Evolutionary conservation across 2,888 invertebrate genomes (phyloP).

Genomic region (Panzeria rudis): DNA sequence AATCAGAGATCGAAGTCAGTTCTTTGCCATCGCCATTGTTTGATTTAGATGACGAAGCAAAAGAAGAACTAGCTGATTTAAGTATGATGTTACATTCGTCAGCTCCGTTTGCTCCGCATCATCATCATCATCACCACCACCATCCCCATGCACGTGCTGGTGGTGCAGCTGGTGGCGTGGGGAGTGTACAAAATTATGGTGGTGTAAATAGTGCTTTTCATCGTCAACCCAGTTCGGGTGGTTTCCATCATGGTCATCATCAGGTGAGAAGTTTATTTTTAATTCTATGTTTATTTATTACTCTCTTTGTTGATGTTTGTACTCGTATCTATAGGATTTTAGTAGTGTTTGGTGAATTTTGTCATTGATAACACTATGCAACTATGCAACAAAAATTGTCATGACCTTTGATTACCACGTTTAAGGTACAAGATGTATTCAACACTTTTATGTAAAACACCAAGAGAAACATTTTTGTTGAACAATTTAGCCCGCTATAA

Average conservation of each 20-base stretch:
- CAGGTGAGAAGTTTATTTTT: slow-evolving; percentile 76
- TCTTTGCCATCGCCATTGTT: slow-evolving; percentile 81
- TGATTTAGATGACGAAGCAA: slow-evolving; percentile 83
- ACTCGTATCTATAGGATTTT: background rate
- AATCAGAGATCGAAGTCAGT: slow-evolving; percentile 76
- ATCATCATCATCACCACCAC: slow-evolving; percentile 76
- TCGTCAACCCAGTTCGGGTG: slow-evolving; percentile 78
- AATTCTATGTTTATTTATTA: background rate
- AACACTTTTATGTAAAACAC: too few relatives aligned
- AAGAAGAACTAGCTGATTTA: slow-evolving; percentile 81
- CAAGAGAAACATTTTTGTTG: too few relatives aligned
- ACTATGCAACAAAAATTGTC: too few relatives aligned
- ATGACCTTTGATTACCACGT: too few relatives aligned
- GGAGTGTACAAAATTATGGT: slow-evolving; percentile 79
- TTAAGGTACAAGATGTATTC: too few relatives aligned
- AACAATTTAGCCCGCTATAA: too few relatives aligned
- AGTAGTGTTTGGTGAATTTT: too few relatives aligned
- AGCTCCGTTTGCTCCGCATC: slow-evolving; percentile 80
- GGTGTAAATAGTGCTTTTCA: slow-evolving; percentile 81
- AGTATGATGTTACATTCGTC: slow-evolving; percentile 83
- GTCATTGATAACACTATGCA: too few relatives aligned
- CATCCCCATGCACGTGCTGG: slow-evolving; percentile 70
- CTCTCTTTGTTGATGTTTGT: slow-evolving; percentile 19
- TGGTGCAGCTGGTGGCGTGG: slow-evolving; percentile 74
- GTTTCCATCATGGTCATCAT: slow-evolving; percentile 82